phyloP scores from a whole-genome alignment of 2,888 invertebrate genomes.

The Ophion costatus region DNA sequence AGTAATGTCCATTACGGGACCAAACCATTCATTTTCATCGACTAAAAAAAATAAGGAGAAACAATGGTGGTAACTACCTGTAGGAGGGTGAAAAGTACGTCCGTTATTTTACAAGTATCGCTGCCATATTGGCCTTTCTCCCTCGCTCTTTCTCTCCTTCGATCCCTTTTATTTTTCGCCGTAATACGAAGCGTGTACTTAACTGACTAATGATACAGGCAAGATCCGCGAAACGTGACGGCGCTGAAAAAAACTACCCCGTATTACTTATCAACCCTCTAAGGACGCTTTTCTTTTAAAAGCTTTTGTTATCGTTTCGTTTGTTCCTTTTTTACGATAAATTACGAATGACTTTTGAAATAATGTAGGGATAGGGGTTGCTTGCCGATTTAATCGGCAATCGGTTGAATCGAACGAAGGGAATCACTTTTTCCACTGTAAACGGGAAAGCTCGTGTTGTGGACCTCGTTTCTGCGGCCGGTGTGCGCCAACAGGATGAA shows the following conservation, averaged over 20 bases:
- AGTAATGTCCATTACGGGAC: not conserved
- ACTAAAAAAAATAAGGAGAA: not conserved
- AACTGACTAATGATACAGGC: slow-evolving; percentile 46
- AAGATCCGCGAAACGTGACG: slow-evolving; percentile 16
- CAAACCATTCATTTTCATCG: slow-evolving; percentile 49
- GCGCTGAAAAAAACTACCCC: too few species aligned
- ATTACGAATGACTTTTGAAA: not conserved
- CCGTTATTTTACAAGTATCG: too few species aligned
- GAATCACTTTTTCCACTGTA: not conserved
- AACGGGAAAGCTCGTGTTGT: too few species aligned
- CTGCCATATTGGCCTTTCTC: too few species aligned
- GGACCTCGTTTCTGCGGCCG: not conserved
- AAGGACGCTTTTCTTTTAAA: too few species aligned
- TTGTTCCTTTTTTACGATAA: not conserved
- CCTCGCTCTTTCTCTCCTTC: not conserved
- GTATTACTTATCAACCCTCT: slow-evolving; percentile 31
- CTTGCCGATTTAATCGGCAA: too few species aligned
- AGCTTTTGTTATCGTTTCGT: not conserved
- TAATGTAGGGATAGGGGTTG: too few species aligned
- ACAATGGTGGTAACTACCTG: slow-evolving; percentile 18
- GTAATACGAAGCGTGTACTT: not conserved
- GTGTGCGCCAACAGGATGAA: slow-evolving; percentile 59
- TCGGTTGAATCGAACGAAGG: too few species aligned
- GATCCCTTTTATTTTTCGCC: not conserved
- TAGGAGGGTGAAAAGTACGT: slow-evolving; percentile 22